Evolutionary conservation across 92 coral and sea anemone species (phyloP).

Genomic region (Isaurus tuberculatus): DNA sequence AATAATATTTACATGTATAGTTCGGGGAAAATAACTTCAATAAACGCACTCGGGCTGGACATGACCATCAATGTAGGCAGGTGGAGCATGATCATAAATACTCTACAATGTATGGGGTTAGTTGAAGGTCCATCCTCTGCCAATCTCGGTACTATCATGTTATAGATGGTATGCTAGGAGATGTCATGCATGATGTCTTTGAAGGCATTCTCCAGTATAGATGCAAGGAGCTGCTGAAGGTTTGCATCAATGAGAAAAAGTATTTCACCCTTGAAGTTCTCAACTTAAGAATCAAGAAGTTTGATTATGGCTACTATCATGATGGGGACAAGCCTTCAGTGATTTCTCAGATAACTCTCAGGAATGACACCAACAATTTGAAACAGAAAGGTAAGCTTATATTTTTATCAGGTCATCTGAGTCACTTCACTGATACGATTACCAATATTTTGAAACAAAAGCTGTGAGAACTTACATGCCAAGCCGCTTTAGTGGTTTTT

Average conservation of each 20-base stretch:
- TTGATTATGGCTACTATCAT: constrained; percentile 73
- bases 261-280: constrained; percentile 64
- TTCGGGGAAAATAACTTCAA: background rate
- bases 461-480: background rate
- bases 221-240: constrained; percentile 59
- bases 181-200: constrained; percentile 78
- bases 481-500: background rate
- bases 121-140: constrained; percentile 44
- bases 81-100: constrained; percentile 13
- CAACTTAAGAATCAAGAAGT: constrained; percentile 54
- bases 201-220: constrained; percentile 70
- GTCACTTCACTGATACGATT: background rate
- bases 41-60: constrained; percentile 47
- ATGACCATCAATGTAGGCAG: constrained; percentile 59
- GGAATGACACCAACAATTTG: constrained; percentile 26
- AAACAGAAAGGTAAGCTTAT: constrained; percentile 38
- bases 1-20: background rate
- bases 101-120: constrained; percentile 46
- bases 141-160: constrained; percentile 65
- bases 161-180: constrained; percentile 68
- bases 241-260: constrained; percentile 53
- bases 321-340: constrained; percentile 46
- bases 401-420: background rate
- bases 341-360: constrained; percentile 16
- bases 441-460: background rate